Base-by-base conservation (phyloP, 1,140 invertebrate species). In the Drosophila nannoptera region DNA sequence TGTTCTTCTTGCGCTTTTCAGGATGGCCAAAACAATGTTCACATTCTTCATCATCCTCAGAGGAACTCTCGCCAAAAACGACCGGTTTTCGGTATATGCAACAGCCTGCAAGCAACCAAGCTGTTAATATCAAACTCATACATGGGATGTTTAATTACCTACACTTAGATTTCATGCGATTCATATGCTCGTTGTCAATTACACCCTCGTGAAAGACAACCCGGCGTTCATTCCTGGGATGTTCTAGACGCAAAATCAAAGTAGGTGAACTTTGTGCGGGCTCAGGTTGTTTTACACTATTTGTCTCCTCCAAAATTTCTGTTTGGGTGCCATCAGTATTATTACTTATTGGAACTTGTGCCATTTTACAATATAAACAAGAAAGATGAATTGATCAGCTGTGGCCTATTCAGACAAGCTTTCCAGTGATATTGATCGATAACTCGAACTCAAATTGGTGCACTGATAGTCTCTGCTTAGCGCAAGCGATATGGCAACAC, bases 91-190 rank as follows among this genome's bases (percentile, higher is more conserved):
- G 93, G 87, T 95, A 97, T 86, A 97, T 96, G 88, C 96, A 97
- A 89, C 96, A 97, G 91, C 95, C 95, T 96, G 69, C n/a, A 88
- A 67, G 7, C 0, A 33, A 40, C 46, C 32, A 11, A 32, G 4
- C 7, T 5, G 4, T 6, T 7, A 1, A 12, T 11, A 7, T 12
- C 5, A 35, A 29, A 63, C 4, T 2, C n/a, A 5, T 12, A 0
- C 5, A 2, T 8, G 33, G 46, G 14, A 32, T 22, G 55, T 89
- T 12, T 1, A 22, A 22, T 2, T 40, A 53, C 92, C 93, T 92
- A 97, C 97, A 97, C 92, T 97, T 98, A 54, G 96, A 97, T 90
- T 98, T 98, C 90, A 97, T 97, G 89, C 95, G 96, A 83, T 96
- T 95, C 93, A 97, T 93, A 87, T 97, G 90, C 90, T 98, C 97